phyloP scores from a whole-genome alignment of 2,113 vertebrate genomes.

The Barbus barbus region DNA sequence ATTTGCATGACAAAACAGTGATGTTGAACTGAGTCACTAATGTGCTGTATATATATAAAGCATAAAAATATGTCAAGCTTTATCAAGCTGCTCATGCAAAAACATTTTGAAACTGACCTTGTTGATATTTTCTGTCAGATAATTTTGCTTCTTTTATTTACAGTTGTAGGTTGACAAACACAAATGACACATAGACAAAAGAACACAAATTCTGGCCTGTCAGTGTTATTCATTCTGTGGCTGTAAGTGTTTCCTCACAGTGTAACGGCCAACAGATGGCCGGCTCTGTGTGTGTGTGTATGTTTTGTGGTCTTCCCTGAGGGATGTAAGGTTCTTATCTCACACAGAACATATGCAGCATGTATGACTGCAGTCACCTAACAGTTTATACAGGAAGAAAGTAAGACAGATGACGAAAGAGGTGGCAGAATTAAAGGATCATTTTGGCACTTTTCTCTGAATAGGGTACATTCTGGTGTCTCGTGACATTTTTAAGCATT shows the following conservation, averaged over 20 bases:
- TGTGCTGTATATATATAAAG: neutral
- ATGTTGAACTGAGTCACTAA: neutral
- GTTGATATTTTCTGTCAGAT: neutral
- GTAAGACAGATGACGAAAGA: neutral
- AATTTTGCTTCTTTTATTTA: neutral
- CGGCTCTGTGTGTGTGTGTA: conserved; percentile 67
- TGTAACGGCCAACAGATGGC: conserved; percentile 81
- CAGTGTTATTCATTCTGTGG: conserved; percentile 78
- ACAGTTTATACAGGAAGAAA: conserved; percentile 22
- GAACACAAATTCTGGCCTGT: conserved; percentile 77
- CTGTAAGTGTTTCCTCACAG: conserved; percentile 76
- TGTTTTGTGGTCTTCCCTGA: conserved; percentile 64
- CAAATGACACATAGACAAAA: conserved; percentile 46
- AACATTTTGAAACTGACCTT: neutral
- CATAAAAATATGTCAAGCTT: neutral
- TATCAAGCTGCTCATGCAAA: neutral
- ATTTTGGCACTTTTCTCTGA: neutral
- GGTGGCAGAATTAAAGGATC: neutral
- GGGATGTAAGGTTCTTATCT: conserved; percentile 67
- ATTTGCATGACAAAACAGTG: neutral
- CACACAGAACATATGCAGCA: conserved; percentile 71
- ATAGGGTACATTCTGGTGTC: neutral
- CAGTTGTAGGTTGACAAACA: conserved; percentile 45
- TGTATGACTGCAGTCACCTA: conserved; percentile 57
- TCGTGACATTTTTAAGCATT: neutral